Conservation (phyloP, 2,113 vertebrate genomes). For the Galemys pyrenaicus region DNA sequence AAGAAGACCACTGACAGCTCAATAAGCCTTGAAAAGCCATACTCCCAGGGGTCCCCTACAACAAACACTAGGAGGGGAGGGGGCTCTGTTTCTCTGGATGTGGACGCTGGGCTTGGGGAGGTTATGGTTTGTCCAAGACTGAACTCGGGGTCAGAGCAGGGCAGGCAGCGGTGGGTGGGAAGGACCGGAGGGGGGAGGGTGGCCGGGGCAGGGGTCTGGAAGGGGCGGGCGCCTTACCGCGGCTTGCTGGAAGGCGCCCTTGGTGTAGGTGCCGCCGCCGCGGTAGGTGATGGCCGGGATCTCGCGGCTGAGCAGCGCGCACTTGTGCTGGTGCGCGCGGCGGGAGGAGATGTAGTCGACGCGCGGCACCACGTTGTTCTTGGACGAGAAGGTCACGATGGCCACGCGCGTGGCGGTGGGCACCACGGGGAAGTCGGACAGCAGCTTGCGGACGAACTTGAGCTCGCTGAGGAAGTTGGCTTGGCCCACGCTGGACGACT, state of each 20-base stretch:
- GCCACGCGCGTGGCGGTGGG: slow-evolving; percentile 95
- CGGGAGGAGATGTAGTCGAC: slow-evolving; percentile 95
- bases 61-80: neutral
- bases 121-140: neutral
- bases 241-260: slow-evolving; percentile 97
- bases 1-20: neutral
- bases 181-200: neutral
- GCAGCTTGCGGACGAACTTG: slow-evolving; percentile 96
- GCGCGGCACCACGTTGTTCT: slow-evolving; percentile 94
- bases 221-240: slow-evolving; percentile 89
- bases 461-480: slow-evolving; percentile 96
- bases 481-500: slow-evolving; percentile 96
- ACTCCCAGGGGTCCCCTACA: neutral
- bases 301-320: slow-evolving; percentile 94
- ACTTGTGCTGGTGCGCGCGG: slow-evolving; percentile 95
- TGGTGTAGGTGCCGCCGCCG: slow-evolving; percentile 97
- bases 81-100: neutral
- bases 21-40: neutral
- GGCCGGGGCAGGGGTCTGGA: neutral
- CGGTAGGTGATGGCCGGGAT: slow-evolving; percentile 96
- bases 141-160: neutral
- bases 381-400: slow-evolving; percentile 97
- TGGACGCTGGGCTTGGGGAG: neutral
- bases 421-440: slow-evolving; percentile 97
- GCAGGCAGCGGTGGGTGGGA: neutral